Conservation (phyloP, 2,113 vertebrate species). For the Archilochus colubris region DNA sequence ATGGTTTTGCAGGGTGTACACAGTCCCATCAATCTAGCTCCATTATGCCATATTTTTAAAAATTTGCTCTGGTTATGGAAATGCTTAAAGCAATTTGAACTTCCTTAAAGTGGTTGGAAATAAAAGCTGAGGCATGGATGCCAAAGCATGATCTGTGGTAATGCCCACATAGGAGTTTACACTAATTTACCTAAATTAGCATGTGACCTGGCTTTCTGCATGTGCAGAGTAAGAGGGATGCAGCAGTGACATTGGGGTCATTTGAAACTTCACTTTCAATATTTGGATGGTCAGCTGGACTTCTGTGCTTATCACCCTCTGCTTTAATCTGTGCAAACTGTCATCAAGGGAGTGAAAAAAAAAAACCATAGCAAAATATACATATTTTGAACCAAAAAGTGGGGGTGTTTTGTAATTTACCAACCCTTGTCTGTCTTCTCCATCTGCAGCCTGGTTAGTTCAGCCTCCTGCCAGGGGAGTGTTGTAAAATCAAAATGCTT, state of each 20-base stretch:
- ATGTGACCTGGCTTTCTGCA: not conserved
- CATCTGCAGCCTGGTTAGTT: not conserved
- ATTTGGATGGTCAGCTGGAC: not conserved
- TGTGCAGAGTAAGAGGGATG: not conserved
- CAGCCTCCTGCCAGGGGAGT: rapidly evolving
- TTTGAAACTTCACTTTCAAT: not conserved
- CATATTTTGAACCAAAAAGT: not conserved
- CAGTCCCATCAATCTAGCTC: not conserved
- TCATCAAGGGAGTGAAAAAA: not conserved
- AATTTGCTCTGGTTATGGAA: not conserved
- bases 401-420: not conserved
- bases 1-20: not conserved
- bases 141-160: not conserved
- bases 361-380: not conserved
- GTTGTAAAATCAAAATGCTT: not conserved
- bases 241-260: not conserved
- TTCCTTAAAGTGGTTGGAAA: not conserved
- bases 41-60: not conserved
- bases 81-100: not conserved
- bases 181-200: not conserved
- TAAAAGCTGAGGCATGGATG: not conserved
- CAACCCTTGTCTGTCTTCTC: not conserved
- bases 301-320: not conserved
- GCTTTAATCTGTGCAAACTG: not conserved
- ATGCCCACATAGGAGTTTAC: not conserved